Evolutionary conservation across 2,113 vertebrate species (phyloP).

Genomic region (Labeo rohita): DNA sequence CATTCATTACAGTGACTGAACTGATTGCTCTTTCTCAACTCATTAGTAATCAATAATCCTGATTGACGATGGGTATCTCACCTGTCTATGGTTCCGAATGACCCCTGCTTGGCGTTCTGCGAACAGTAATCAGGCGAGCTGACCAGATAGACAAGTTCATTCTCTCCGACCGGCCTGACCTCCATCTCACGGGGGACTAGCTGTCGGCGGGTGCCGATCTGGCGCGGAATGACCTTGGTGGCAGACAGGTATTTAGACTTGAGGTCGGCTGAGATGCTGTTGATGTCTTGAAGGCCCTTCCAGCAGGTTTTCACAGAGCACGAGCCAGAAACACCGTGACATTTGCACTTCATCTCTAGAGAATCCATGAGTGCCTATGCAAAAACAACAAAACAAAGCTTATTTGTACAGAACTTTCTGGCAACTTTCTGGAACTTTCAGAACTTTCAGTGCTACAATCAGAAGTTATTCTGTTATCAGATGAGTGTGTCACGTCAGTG

Average conservation of each 20-base stretch:
- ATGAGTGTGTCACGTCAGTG: background rate
- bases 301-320: constrained; percentile 82
- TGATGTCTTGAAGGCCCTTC: constrained; percentile 75
- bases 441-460: background rate
- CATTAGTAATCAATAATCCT: constrained; percentile 15
- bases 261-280: constrained; percentile 73
- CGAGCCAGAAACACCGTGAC: constrained; percentile 81
- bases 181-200: constrained; percentile 74
- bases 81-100: constrained; percentile 80
- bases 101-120: constrained; percentile 68
- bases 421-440: too few species aligned
- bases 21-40: background rate
- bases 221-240: constrained; percentile 73
- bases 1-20: background rate
- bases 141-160: constrained; percentile 76
- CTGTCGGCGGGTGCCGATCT: constrained; percentile 71
- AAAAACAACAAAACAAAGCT: background rate
- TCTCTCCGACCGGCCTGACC: constrained; percentile 69
- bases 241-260: constrained; percentile 78
- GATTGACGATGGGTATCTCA: constrained; percentile 51
- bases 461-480: background rate
- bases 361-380: constrained; percentile 74
- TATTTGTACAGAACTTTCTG: too few species aligned
- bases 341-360: constrained; percentile 78
- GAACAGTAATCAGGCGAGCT: constrained; percentile 78